A percentile compares a stretch with the other conserved stretches of the same genome.
These are phyloP conservation scores for Siniperca obscura DNA, from an alignment of 2,797 vertebrate species.

Conservation along the genomic window DNA sequence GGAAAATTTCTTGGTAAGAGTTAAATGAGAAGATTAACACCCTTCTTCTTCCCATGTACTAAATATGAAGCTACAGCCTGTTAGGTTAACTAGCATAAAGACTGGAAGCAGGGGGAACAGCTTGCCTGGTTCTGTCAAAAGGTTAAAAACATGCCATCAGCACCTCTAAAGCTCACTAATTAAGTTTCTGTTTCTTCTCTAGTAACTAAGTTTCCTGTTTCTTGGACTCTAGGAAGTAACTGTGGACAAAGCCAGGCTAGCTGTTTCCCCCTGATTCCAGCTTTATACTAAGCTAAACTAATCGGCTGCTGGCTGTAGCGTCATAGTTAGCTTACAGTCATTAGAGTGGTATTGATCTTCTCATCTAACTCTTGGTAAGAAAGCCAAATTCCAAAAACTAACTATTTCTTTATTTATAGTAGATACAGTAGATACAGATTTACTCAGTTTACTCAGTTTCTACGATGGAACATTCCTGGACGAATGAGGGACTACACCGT, in stretches of 20 bases:
- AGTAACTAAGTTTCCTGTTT: no score
- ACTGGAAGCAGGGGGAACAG: not conserved
- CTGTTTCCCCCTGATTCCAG: not conserved
- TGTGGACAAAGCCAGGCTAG: not conserved
- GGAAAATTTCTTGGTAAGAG: not conserved
- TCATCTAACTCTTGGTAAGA: not conserved
- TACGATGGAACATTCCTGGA: no score
- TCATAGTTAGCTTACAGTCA: not conserved
- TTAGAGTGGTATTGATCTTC: not conserved
- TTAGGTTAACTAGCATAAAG: not conserved
- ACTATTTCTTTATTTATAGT: not conserved
- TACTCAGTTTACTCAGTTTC: not conserved
- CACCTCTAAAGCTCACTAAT: not conserved
- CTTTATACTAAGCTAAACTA: not conserved
- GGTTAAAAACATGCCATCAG: not conserved
- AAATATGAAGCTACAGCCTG: not conserved
- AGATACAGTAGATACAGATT: not conserved
- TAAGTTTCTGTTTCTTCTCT: no score
- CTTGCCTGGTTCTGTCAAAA: not conserved
- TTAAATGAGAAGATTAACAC: not conserved
- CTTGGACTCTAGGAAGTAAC: not conserved
- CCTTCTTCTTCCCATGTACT: not conserved
- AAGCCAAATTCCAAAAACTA: not conserved
- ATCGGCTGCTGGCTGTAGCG: not conserved
- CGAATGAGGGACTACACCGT: no score